Evolutionary conservation across 1,140 invertebrate species (phyloP).

Genomic region (Bombus ignitus): DNA sequence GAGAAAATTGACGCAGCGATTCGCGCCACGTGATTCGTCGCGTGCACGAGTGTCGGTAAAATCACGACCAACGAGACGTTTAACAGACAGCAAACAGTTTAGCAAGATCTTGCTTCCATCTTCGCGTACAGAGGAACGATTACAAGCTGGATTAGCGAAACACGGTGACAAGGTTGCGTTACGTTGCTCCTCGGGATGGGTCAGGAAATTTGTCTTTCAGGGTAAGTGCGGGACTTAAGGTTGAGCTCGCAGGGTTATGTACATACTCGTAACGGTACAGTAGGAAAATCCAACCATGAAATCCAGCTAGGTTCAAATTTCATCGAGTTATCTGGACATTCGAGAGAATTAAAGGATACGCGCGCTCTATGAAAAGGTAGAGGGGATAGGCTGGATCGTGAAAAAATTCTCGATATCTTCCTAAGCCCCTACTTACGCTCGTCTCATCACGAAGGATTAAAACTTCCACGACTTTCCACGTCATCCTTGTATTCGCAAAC

Average conservation of each 20-base stretch:
- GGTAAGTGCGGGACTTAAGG: constrained; percentile 58
- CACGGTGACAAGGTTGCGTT: constrained; percentile 28
- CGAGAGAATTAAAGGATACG: constrained; percentile 35
- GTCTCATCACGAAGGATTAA: constrained; percentile 11
- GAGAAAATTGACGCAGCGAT: background rate
- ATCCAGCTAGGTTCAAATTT: constrained; percentile 63
- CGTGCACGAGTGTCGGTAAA: background rate
- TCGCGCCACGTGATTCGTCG: background rate
- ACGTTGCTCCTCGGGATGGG: constrained; percentile 31
- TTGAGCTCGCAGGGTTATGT: constrained; percentile 46
- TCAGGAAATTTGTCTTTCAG: constrained; percentile 62
- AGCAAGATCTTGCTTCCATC: constrained; percentile 37
- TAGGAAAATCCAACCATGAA: background rate
- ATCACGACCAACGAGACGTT: background rate
- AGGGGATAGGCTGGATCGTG: background rate
- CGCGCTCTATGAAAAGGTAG: background rate
- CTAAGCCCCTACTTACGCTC: background rate
- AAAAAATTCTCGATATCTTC: constrained; percentile 2
- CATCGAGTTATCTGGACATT: constrained; percentile 56
- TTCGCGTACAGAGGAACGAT: constrained; percentile 39
- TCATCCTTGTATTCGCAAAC: background rate
- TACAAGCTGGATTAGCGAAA: constrained; percentile 61
- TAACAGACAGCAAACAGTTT: constrained; percentile 40
- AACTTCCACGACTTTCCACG: constrained; percentile 8
- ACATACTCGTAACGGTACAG: background rate